These are phyloP conservation scores for Sebastolobus altivelis DNA, from an alignment of 2,797 vertebrate genomes.

Conservation along the genomic window DNA sequence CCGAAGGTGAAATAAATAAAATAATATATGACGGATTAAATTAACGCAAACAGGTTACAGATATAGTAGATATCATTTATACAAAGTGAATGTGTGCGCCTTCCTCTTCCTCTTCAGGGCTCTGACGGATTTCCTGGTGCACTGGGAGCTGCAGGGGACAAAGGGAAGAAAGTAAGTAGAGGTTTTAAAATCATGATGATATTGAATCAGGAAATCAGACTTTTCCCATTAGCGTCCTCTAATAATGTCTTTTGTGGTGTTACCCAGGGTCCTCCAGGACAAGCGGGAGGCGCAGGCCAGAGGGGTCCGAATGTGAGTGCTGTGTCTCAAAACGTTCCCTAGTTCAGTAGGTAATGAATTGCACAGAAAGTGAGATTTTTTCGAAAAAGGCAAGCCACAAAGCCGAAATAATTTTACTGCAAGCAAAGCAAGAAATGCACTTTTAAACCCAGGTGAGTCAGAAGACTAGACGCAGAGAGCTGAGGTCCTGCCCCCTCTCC, in stretches of 20 bases:
- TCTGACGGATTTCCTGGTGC: conserved; percentile 93
- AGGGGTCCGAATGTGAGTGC: conserved; percentile 93
- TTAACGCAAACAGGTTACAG: not conserved
- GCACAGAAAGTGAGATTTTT: not conserved
- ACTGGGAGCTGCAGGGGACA: conserved; percentile 90
- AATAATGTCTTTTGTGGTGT: conserved; percentile 21
- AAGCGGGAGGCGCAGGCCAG: conserved; percentile 91
- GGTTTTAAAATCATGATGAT: not conserved
- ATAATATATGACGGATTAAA: not conserved
- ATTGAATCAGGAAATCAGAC: not conserved
- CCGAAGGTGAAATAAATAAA: conserved; percentile 83
- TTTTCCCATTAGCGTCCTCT: not conserved
- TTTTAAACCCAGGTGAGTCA: conserved; percentile 4
- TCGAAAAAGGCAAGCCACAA: not conserved
- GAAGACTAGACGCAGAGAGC: not conserved
- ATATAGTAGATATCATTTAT: not conserved
- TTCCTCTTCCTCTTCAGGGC: conserved; percentile 82
- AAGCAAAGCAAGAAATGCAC: not conserved
- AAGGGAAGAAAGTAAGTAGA: conserved; percentile 90
- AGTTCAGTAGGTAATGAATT: not conserved
- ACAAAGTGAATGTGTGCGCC: not conserved
- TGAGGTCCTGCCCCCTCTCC: not conserved
- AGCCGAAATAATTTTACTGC: not conserved
- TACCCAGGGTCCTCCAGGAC: conserved; percentile 92
- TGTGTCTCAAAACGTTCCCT: not conserved